A percentile compares a stretch with the other conserved stretches of the same genome.
Evolutionary conservation across 2,113 vertebrate species (phyloP).

Genomic region (Anser cygnoides): DNA sequence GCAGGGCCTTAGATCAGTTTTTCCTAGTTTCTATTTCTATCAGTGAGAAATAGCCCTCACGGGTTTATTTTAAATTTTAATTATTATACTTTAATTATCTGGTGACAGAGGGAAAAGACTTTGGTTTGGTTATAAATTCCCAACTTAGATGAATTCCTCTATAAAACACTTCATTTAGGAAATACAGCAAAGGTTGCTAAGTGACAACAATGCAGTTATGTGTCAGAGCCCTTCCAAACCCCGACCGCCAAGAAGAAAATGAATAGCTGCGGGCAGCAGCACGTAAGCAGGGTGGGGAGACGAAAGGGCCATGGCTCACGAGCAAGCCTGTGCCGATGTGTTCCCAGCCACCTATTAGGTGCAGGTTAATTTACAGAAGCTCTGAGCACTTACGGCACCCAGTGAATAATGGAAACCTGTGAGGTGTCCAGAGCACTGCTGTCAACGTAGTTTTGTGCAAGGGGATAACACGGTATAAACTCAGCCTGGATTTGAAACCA

Average conservation of each 20-base stretch:
- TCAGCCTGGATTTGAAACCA: neutral
- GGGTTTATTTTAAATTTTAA: conserved; percentile 34
- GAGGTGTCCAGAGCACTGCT: neutral
- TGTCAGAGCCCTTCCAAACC: neutral
- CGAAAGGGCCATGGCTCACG: neutral
- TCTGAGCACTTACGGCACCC: neutral
- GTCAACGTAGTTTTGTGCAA: neutral
- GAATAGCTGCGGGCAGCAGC: accelerated
- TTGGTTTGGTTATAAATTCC: conserved; percentile 26
- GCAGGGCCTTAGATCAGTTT: neutral
- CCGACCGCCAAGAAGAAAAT: neutral
- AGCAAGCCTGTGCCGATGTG: neutral
- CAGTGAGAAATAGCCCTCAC: neutral
- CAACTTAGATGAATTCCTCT: neutral
- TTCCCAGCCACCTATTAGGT: conserved; percentile 14
- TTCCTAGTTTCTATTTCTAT: neutral
- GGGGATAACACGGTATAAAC: neutral
- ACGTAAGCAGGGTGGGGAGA: neutral
- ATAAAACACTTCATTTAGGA: conserved; percentile 5
- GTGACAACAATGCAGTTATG: neutral
- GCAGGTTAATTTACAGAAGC: neutral
- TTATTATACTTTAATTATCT: conserved; percentile 10
- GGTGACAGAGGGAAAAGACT: neutral
- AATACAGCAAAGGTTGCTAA: conserved; percentile 10
- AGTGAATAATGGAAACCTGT: neutral